Base-by-base conservation (phyloP, 1,140 invertebrate species). In the Pemphigus obesinymphae region DNA sequence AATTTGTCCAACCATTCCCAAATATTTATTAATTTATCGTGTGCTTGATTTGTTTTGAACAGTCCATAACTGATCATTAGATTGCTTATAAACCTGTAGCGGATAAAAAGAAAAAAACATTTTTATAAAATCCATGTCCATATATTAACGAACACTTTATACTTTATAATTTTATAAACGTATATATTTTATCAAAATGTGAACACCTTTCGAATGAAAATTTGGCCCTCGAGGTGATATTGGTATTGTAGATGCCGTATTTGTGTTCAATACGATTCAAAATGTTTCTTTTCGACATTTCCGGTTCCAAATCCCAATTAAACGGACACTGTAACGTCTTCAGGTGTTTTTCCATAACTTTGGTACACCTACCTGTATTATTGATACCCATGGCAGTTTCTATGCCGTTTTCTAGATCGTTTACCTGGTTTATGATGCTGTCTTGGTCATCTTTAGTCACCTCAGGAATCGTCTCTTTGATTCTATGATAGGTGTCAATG, bases 121-220 rank as follows among this genome's bases (percentile, higher is more conserved):
- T n/a, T n/a, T n/a, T n/a, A n/a, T n/a, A n/a, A n/a, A n/a, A n/a
- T n/a, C n/a, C n/a, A n/a, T n/a, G n/a, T n/a, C n/a, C n/a, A n/a
- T n/a, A n/a, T n/a, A n/a, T n/a, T n/a, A n/a, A n/a, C n/a, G n/a
- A n/a, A n/a, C n/a, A n/a, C n/a, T n/a, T n/a, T n/a, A n/a, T n/a
- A n/a, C n/a, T n/a, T n/a, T n/a, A n/a, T n/a, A n/a, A n/a, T n/a
- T n/a, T n/a, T n/a, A n/a, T n/a, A n/a, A n/a, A n/a, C n/a, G n/a
- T n/a, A n/a, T n/a, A n/a, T n/a, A n/a, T n/a, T n/a, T n/a, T n/a
- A n/a, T n/a, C n/a, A n/a, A 58, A 61, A 31, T 37, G 37, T 66
- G 37, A 13, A 58, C 37, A 76, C 73, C 40, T 76, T 76, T 76
- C 73, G 13, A 76, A 37, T 23, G 73, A 76, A 58, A 76, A 76